Percentiles rank a stretch among this genome's conserved stretches.
Conservation (phyloP, 1,140 invertebrate species). For the Drosophila navojoa region DNA sequence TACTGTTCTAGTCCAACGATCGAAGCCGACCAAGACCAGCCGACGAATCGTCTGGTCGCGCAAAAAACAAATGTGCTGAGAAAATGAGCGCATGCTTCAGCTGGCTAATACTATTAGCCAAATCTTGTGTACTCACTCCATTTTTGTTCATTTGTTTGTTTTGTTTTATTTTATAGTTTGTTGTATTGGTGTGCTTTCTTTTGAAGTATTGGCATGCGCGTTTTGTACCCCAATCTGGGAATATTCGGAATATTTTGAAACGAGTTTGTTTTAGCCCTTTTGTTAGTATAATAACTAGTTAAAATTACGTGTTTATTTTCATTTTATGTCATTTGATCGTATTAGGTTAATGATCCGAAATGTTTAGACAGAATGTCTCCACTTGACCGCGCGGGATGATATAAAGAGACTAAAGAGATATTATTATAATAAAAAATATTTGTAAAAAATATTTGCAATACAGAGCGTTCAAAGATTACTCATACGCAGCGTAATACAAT, state of each 20-base stretch:
- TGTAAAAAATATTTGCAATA: background rate
- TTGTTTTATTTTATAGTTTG: background rate
- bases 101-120: constrained; percentile 1
- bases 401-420: background rate
- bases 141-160: background rate
- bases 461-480: background rate
- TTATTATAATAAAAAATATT: constrained; percentile 20
- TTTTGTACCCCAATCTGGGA: constrained; percentile 6
- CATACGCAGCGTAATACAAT: background rate
- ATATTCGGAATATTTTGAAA: background rate
- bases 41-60: constrained; percentile 7
- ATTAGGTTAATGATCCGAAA: constrained; percentile 22
- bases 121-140: background rate
- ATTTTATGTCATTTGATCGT: background rate
- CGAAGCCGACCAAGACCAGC: background rate
- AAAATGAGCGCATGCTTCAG: too few species aligned
- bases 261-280: constrained; percentile 17
- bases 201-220: background rate
- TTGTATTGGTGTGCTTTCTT: constrained; percentile 4
- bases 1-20: background rate
- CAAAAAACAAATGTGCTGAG: too few species aligned
- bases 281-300: constrained; percentile 3
- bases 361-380: background rate
- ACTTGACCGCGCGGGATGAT: background rate
- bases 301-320: constrained; percentile 12